These are phyloP conservation scores for Heliopora coerulea DNA, from an alignment of 92 coral and sea anemone species.

Conservation along the genomic window DNA sequence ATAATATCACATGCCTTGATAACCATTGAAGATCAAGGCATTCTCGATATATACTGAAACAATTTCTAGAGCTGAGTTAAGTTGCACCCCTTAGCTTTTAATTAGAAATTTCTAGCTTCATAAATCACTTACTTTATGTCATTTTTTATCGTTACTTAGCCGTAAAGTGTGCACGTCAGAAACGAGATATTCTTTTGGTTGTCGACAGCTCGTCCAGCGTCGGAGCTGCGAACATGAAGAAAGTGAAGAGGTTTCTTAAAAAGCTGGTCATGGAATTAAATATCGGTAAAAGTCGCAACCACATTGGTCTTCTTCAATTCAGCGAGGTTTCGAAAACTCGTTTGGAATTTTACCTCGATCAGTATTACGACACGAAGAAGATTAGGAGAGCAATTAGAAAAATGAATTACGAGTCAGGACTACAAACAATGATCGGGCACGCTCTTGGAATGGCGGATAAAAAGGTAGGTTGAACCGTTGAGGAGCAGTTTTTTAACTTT, in stretches of 20 bases:
- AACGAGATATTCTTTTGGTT: constrained; percentile 11
- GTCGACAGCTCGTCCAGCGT: constrained; percentile 40
- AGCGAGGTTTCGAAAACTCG: constrained; percentile 28
- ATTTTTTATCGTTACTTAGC: not conserved
- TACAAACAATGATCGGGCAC: constrained; percentile 20
- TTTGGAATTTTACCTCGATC: constrained; percentile 13
- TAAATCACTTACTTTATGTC: not conserved
- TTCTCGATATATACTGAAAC: no score
- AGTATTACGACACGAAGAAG: constrained; percentile 11
- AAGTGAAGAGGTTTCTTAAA: constrained; percentile 20
- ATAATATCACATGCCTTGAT: no score
- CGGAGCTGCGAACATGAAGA: not conserved
- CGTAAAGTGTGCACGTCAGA: constrained; percentile 20
- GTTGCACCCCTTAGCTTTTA: no score
- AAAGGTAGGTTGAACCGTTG: not conserved
- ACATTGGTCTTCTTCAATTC: constrained; percentile 23
- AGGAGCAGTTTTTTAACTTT: no score
- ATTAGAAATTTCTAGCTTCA: no score
- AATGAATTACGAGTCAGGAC: constrained; percentile 19
- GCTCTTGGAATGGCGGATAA: constrained; percentile 17
- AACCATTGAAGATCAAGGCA: no score
- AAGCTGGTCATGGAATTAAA: constrained; percentile 27
- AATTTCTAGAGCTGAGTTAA: no score
- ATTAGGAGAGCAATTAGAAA: constrained; percentile 16
- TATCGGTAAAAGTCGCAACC: constrained; percentile 17